phyloP scores from a whole-genome alignment of 2,113 vertebrate species.

The Microtus montanus region DNA sequence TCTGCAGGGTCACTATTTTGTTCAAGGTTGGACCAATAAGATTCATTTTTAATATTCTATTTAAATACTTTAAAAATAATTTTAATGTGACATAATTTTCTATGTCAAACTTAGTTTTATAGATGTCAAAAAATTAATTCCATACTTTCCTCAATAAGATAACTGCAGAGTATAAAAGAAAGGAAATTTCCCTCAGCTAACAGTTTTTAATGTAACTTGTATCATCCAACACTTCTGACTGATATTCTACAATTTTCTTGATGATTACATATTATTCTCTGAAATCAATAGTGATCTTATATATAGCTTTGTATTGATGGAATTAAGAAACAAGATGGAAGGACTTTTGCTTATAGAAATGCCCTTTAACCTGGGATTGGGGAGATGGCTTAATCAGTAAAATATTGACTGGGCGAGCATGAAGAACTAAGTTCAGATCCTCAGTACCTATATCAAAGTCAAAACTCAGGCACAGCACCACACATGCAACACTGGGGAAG shows the following conservation, averaged over 20 bases:
- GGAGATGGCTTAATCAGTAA: not conserved
- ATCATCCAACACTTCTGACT: not conserved
- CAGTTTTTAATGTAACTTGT: not conserved
- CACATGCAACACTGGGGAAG: too few species aligned
- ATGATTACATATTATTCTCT: not conserved
- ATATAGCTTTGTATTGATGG: constrained; percentile 20
- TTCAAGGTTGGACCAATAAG: not conserved
- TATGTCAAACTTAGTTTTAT: not conserved
- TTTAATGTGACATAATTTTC: not conserved
- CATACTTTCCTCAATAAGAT: not conserved
- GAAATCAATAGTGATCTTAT: not conserved
- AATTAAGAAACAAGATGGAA: constrained; percentile 19
- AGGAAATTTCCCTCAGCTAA: constrained; percentile 28
- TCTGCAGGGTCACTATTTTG: not conserved
- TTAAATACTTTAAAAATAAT: not conserved
- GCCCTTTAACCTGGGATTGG: not conserved
- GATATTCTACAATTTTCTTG: not conserved
- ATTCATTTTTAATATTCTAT: constrained; percentile 6
- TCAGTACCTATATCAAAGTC: not conserved
- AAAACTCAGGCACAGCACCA: not conserved
- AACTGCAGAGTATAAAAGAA: not conserved
- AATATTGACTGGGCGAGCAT: not conserved
- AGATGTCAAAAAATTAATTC: constrained; percentile 7
- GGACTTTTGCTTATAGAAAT: constrained; percentile 16
- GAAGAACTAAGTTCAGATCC: not conserved